A percentile compares a stretch with the other conserved stretches of the same genome.
phyloP scores from a whole-genome alignment of 2,888 invertebrate species.

The Cotesia congregata region DNA sequence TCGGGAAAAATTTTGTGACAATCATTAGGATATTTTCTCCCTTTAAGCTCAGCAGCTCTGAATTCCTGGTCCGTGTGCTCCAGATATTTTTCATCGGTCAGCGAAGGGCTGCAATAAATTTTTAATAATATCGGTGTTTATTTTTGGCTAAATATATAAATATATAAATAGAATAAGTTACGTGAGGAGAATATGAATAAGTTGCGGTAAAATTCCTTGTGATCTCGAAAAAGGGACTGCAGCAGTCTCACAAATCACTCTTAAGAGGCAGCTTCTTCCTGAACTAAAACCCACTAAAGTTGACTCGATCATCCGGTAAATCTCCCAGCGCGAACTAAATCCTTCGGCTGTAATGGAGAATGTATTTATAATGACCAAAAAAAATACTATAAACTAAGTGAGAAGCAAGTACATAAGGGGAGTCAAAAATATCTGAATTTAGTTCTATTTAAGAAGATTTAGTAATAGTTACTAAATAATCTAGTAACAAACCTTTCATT shows the following conservation, averaged over 20 bases:
- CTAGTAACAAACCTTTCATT: too few species aligned
- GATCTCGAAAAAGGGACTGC: constrained; percentile 78
- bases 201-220: constrained; percentile 80
- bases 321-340: constrained; percentile 59
- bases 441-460: constrained; percentile 4
- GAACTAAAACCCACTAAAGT: constrained; percentile 54
- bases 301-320: constrained; percentile 63
- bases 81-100: constrained; percentile 76
- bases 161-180: constrained; percentile 51
- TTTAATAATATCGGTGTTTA: background rate
- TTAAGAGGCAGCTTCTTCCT: constrained; percentile 78
- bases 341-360: constrained; percentile 25
- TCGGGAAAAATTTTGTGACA: constrained; percentile 75
- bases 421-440: constrained; percentile 20
- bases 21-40: constrained; percentile 51
- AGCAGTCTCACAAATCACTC: constrained; percentile 84
- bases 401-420: background rate
- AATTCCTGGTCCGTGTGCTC: constrained; percentile 80
- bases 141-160: background rate
- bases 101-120: constrained; percentile 76
- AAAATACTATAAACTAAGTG: background rate
- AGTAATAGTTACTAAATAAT: too few species aligned
- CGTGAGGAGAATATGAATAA: constrained; percentile 82
- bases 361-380: constrained; percentile 3
- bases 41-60: constrained; percentile 75